A percentile compares a stretch with the other conserved stretches of the same genome.
Conservation (phyloP, 2,888 invertebrate genomes). For the Sesia bembeciformis region DNA sequence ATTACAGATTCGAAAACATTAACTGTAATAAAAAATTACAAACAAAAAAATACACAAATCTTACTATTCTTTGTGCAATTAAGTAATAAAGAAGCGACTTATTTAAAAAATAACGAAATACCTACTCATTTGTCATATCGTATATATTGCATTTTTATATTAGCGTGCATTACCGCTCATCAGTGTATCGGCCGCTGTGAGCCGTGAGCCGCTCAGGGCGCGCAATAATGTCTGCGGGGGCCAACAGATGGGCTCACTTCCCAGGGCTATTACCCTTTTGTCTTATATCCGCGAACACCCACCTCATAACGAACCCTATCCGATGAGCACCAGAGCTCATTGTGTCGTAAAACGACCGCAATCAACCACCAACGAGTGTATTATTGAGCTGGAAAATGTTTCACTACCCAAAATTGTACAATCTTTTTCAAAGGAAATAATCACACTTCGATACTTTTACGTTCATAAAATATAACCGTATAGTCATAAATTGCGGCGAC, state of each 20-base stretch:
- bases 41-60: no score
- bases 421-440: conserved; percentile 3
- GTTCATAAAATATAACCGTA: no score
- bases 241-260: conserved; percentile 59
- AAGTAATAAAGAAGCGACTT: no score
- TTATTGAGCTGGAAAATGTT: conserved; percentile 54
- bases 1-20: no score
- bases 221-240: conserved; percentile 53
- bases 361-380: conserved; percentile 38
- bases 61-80: no score
- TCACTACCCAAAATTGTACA: conserved; percentile 46
- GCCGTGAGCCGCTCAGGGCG: conserved; percentile 29
- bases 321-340: conserved; percentile 13
- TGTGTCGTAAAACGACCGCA: conserved; percentile 17
- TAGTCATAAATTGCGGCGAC: no score
- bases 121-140: neutral
- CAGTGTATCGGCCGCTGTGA: conserved; percentile 31
- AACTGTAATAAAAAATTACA: no score
- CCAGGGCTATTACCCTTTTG: conserved; percentile 55
- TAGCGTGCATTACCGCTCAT: conserved; percentile 5
- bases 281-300: conserved; percentile 30
- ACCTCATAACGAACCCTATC: conserved; percentile 21
- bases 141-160: neutral
- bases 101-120: neutral
- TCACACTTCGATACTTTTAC: neutral